These are phyloP conservation scores for Myopa tessellatipennis DNA, from an alignment of 2,888 invertebrate genomes.

Conservation along the genomic window DNA sequence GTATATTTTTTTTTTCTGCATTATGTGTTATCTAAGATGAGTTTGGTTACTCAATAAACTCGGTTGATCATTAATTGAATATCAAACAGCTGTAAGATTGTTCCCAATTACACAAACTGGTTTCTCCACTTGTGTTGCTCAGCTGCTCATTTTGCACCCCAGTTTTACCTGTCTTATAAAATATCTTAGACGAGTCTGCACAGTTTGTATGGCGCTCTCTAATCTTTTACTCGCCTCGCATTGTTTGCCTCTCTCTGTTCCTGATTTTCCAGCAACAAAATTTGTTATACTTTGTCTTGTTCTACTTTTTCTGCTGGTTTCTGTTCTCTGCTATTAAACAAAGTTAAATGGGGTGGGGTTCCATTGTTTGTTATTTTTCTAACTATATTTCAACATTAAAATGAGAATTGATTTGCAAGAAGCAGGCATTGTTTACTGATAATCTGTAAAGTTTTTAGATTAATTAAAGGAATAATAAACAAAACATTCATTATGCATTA, in stretches of 20 bases:
- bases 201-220: not conserved
- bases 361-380: too few species aligned
- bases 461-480: too few species aligned
- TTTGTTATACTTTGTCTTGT: not conserved
- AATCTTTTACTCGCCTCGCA: not conserved
- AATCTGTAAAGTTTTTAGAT: too few species aligned
- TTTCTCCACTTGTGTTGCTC: constrained; percentile 16
- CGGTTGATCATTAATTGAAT: not conserved
- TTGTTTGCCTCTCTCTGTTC: constrained; percentile 4
- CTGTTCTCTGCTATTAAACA: too few species aligned
- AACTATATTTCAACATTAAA: too few species aligned
- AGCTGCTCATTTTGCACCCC: not conserved
- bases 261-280: constrained; percentile 20
- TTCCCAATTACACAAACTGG: constrained; percentile 32
- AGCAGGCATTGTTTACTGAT: too few species aligned
- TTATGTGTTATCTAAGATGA: not conserved
- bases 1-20: constrained; percentile 5
- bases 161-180: not conserved
- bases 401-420: too few species aligned
- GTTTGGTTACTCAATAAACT: not conserved
- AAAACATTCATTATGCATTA: too few species aligned
- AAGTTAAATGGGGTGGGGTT: too few species aligned
- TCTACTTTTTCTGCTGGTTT: not conserved
- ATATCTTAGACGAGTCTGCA: not conserved
- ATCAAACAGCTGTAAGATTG: constrained; percentile 30